phyloP scores from a whole-genome alignment of 2,113 vertebrate species.

The Toxotes chatareus region DNA sequence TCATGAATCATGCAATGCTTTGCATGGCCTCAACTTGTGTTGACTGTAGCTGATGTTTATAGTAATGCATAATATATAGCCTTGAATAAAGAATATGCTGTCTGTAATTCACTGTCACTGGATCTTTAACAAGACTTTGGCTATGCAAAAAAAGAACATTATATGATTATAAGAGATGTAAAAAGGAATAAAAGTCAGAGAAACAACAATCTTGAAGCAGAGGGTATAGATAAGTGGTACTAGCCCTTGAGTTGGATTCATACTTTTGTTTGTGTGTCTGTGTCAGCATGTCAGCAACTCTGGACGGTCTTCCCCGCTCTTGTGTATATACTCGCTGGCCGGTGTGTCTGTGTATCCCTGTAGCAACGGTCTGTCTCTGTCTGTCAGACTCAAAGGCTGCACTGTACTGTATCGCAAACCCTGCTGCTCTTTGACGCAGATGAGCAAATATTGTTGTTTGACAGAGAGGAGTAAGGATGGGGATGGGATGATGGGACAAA shows the following conservation, averaged over 20 bases:
- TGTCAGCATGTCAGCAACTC: constrained; percentile 51
- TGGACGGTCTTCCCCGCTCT: constrained; percentile 43
- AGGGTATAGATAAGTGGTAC: rapidly evolving
- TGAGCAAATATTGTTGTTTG: constrained; percentile 82
- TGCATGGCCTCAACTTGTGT: constrained; percentile 69
- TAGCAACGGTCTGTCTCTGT: constrained; percentile 31
- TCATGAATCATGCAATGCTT: constrained; percentile 69
- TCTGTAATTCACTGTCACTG: constrained; percentile 45
- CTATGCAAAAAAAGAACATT: neutral
- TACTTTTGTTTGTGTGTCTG: constrained; percentile 58
- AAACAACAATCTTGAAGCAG: neutral
- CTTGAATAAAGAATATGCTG: constrained; percentile 76
- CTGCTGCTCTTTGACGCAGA: constrained; percentile 78
- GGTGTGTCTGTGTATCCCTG: constrained; percentile 47
- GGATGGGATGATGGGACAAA: constrained; percentile 48
- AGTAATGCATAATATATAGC: constrained; percentile 72
- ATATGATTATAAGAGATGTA: constrained; percentile 12
- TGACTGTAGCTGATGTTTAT: constrained; percentile 65
- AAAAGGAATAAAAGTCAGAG: neutral
- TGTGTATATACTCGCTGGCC: constrained; percentile 43
- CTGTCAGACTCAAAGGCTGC: constrained; percentile 70
- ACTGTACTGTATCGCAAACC: constrained; percentile 69
- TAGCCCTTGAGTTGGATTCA: constrained; percentile 11
- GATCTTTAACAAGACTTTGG: constrained; percentile 1
- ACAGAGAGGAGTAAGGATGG: constrained; percentile 62